Base-by-base conservation (phyloP, 2,113 vertebrate species). In the Mastomys natalensis region DNA sequence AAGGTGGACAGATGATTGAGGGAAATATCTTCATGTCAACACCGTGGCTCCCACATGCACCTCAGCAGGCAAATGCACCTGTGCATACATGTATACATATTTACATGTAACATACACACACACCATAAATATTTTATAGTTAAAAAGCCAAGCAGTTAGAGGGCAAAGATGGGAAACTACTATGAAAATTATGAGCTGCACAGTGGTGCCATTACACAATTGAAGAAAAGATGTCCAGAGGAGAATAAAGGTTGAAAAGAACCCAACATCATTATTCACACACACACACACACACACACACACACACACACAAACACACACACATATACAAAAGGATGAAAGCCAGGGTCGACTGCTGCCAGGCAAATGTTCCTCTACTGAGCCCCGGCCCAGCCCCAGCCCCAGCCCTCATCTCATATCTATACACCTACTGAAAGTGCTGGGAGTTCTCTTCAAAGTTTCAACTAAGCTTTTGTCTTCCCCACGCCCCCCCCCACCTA, bases 121-220 rank as follows among this genome's bases (percentile, higher is more conserved):
- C 16, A 40, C 8, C 70, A 40, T 74, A 74, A 43, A 43, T 43
- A 43, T 73, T 66, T 7, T 64, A 16, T 53, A 78, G 60, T 76
- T 94, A 93, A 93, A 89, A 96, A 96, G 19, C 22, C 5, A 68
- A 29, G 51, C 74, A 97, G 55, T 43, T 58, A 34, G 53, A 68
- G 48, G 60, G 55, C 60, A 17, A 92, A 77, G 40, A 77, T 48
- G 48, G 26, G 64, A 76, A 51, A 90, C 81, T 3, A 91, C 66
- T 93, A 51, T 89, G 68, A 86, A 77, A 90, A 72, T 55, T 22
- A 76, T 76, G 22, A 45, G 40, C 10, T 43, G 43, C 64, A 85
- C 29, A 43, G 31, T 68, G 78, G 40, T 64, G 31, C 21, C 34
- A n/a, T 24, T 1, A 43, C 0, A 34, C 7, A 31, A 82, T 21